Percentiles rank a stretch among this genome's conserved stretches.
These are phyloP conservation scores for Leptinotarsa undecemlineata DNA, from an alignment of 1,140 invertebrate species.

Conservation along the genomic window DNA sequence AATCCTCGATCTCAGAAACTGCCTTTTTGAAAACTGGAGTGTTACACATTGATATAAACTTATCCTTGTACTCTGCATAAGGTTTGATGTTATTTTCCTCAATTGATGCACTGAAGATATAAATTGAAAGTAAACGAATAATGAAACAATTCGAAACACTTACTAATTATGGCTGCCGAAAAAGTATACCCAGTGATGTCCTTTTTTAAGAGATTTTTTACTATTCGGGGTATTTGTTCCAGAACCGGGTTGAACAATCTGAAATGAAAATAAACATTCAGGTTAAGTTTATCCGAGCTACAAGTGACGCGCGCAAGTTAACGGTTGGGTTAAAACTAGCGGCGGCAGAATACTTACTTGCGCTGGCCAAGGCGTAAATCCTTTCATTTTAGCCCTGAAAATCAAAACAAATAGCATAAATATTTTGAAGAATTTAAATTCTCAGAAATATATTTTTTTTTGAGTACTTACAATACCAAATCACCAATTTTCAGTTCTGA, in stretches of 20 bases:
- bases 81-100: slow-evolving; percentile 82
- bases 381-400: slow-evolving; percentile 95
- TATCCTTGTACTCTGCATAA: slow-evolving; percentile 81
- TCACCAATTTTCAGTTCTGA: slow-evolving; percentile 65
- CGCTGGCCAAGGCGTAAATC: slow-evolving; percentile 90
- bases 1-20: slow-evolving; percentile 83
- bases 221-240: slow-evolving; percentile 57
- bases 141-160: slow-evolving; percentile 58
- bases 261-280: slow-evolving; percentile 31
- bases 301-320: slow-evolving; percentile 45
- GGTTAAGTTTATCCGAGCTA: slow-evolving; percentile 29
- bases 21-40: slow-evolving; percentile 82
- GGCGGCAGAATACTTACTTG: slow-evolving; percentile 72
- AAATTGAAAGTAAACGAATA: slow-evolving; percentile 9
- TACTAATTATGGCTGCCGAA: slow-evolving; percentile 93
- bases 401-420: slow-evolving; percentile 48
- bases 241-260: slow-evolving; percentile 73
- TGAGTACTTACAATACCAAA: slow-evolving; percentile 71
- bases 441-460: slow-evolving; percentile 34
- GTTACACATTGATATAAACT: slow-evolving; percentile 70
- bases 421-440: slow-evolving; percentile 13
- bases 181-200: slow-evolving; percentile 84
- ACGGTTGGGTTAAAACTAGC: slow-evolving; percentile 49
- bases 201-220: slow-evolving; percentile 66
- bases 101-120: slow-evolving; percentile 81